Conservation (phyloP, 2,797 vertebrate species). For the Vespertilio murinus region DNA sequence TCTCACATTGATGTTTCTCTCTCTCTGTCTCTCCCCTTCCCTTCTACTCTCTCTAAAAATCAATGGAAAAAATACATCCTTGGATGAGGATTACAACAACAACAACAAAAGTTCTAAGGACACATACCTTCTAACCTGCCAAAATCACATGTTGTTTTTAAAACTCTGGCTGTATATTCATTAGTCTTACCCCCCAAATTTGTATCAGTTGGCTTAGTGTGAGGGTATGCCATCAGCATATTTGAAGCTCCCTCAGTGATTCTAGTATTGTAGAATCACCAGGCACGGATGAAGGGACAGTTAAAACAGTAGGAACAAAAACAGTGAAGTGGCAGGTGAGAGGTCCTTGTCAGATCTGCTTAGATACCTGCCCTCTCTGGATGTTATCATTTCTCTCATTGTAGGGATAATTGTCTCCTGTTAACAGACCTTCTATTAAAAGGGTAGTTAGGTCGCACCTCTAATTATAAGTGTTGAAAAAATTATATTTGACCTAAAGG, state of each 20-base stretch:
- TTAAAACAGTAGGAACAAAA: background rate
- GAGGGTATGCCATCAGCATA: background rate
- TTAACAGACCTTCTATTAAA: slow-evolving; percentile 45
- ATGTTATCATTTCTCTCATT: background rate
- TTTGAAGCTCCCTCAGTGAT: background rate
- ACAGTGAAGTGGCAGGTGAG: background rate
- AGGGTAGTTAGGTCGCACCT: background rate
- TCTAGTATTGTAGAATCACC: background rate
- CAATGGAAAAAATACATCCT: too few species aligned
- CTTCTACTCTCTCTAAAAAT: too few species aligned
- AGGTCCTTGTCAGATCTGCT: background rate
- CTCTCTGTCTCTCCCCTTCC: too few species aligned
- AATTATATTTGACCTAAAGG: slow-evolving; percentile 29
- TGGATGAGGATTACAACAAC: too few species aligned
- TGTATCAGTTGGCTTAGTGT: background rate
- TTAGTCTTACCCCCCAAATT: background rate
- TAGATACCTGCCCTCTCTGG: background rate
- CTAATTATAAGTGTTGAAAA: slow-evolving; percentile 66
- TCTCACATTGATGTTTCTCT: too few species aligned
- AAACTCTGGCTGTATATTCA: background rate
- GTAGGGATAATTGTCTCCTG: background rate
- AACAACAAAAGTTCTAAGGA: background rate
- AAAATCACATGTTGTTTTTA: background rate
- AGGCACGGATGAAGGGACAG: background rate
- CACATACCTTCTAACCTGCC: background rate